Conservation (phyloP, 2,888 invertebrate genomes). For the Leptogaster cylindrica region DNA sequence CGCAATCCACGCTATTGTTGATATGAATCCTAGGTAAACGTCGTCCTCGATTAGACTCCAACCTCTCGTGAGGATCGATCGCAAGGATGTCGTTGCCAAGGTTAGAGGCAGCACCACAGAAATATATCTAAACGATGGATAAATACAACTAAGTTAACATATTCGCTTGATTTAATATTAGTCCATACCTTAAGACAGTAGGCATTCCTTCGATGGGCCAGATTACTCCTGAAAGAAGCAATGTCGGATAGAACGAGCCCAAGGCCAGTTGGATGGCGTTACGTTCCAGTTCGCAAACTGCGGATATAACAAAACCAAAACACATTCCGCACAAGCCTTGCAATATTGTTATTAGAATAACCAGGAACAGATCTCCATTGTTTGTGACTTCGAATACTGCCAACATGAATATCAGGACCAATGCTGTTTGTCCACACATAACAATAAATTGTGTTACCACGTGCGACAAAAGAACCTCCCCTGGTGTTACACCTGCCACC, state of each 20-base stretch:
- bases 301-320: conserved; percentile 93
- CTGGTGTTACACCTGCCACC: conserved; percentile 91
- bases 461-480: conserved; percentile 91
- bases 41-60: conserved; percentile 82
- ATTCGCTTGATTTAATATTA: not conserved
- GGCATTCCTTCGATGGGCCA: conserved; percentile 99
- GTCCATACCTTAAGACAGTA: conserved; percentile 68
- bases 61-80: conserved; percentile 86
- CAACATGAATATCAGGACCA: conserved; percentile 91
- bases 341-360: conserved; percentile 82
- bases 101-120: conserved; percentile 86
- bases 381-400: conserved; percentile 88
- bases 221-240: conserved; percentile 90
- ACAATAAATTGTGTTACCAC: conserved; percentile 94
- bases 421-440: conserved; percentile 90
- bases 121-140: conserved; percentile 68
- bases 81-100: conserved; percentile 87
- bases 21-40: conserved; percentile 87
- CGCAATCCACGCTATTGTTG: conserved; percentile 85
- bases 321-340: conserved; percentile 97
- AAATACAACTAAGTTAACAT: not conserved
- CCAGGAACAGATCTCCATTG: conserved; percentile 84
- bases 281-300: conserved; percentile 87
- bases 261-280: conserved; percentile 92
- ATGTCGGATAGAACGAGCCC: conserved; percentile 93